Percentiles rank a stretch among this genome's conserved stretches.
These are phyloP conservation scores for Myiozetetes cayanensis DNA, from an alignment of 2,113 vertebrate genomes.

Conservation along the genomic window DNA sequence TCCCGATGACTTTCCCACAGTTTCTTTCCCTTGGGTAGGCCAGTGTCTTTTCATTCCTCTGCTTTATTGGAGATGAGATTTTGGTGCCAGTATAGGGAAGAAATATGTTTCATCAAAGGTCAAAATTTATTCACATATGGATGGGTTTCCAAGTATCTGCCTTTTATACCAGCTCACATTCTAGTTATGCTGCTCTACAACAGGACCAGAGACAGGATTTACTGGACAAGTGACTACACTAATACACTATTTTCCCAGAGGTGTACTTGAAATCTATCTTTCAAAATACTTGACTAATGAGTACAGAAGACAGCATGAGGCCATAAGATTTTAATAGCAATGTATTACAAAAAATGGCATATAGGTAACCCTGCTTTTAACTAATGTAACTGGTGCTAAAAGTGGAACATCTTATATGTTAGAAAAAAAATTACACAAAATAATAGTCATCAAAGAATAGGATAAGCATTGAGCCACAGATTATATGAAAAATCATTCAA, in stretches of 20 bases:
- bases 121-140: neutral
- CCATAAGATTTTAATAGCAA: neutral
- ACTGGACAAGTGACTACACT: neutral
- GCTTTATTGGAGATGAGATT: neutral
- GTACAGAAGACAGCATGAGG: neutral
- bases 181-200: neutral
- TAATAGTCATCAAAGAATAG: neutral
- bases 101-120: neutral
- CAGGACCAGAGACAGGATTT: neutral
- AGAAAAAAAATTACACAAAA: neutral
- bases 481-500: neutral
- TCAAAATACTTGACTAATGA: neutral
- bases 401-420: neutral
- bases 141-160: neutral
- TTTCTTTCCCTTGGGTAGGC: neutral
- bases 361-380: neutral
- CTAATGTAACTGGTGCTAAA: neutral
- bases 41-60: neutral
- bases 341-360: neutral
- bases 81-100: neutral
- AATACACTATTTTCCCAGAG: neutral
- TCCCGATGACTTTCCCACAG: neutral
- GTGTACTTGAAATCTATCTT: neutral
- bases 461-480: neutral
- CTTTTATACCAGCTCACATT: neutral